Evolutionary conservation across 2,113 vertebrate genomes (phyloP), one percentile per base, ranked within the genome.

Genomic region (Hyaena hyaena): DNA sequence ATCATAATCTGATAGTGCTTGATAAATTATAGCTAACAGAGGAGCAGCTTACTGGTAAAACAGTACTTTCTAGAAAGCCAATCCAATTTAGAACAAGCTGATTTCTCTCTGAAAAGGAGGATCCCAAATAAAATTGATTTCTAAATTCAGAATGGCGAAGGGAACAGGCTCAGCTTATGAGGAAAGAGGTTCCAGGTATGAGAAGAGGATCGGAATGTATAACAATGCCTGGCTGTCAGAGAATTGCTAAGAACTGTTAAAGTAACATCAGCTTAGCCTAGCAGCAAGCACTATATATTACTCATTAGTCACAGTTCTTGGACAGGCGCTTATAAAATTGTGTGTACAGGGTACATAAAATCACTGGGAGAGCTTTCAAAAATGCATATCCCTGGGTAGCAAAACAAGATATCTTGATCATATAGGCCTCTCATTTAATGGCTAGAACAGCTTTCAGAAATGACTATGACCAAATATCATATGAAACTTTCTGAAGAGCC

Each of bases 51-150:
- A 55, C 10, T 82, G 53, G 8, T 83, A 33, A 97, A 95, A 71
- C 26, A 93, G 45, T 0, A 73, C n/a, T 83, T 81, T 68, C 19
- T 76, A 26, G 58, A 95, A 0, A 83, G 87, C 2, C 31, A 92
- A 23, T 39, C 4, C 24, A 86, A 35, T 83, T 93, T 58, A 96
- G 55, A 93, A 12, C 8, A 66, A 74, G 66, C 2, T 39, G 10
- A 77, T 33, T 82, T 94, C 83, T 84, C 69, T 93, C 39, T 77
- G 19, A 48, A 94, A 85, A 94, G 15, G 17, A 55, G 79, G 71
- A 74, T 82, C 19, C 14, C 63, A 85, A 73, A 65, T 77, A 14
- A 96, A 96, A 86, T 90, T 71, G 48, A 90, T 71, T 94, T 92
- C 45, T 96, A 74, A 81, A 65, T 39, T 94, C 26, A 76, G 39